These are phyloP conservation scores for Xestoiulus laeticollis DNA, from an alignment of 2,888 invertebrate species.

Conservation along the genomic window DNA sequence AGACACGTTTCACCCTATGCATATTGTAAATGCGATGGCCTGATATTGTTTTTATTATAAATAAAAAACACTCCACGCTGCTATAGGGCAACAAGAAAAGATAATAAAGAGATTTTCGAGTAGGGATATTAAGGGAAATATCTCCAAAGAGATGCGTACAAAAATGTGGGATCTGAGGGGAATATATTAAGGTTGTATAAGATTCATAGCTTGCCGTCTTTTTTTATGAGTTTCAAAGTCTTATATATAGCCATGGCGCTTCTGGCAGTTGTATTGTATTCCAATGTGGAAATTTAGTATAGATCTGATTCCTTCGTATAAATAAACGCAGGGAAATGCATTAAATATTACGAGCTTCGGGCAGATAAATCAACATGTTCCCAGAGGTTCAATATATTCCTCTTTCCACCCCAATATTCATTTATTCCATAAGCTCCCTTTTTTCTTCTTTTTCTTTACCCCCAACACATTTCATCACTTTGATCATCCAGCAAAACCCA, in stretches of 20 bases:
- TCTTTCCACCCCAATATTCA: constrained; percentile 33
- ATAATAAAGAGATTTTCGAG: too few species aligned
- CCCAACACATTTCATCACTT: neutral
- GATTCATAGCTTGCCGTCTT: constrained; percentile 4
- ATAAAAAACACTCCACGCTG: neutral
- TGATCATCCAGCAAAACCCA: neutral
- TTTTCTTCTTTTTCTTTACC: neutral
- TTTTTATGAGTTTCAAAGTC: constrained; percentile 32
- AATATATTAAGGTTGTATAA: neutral
- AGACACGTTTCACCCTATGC: neutral
- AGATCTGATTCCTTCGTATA: constrained; percentile 34
- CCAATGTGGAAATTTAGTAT: neutral
- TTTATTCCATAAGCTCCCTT: constrained; percentile 38
- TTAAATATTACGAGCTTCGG: constrained; percentile 35
- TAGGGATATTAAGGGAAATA: neutral
- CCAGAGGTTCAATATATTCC: constrained; percentile 13
- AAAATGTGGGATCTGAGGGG: neutral
- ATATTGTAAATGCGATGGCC: neutral
- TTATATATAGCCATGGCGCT: neutral
- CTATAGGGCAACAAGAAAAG: neutral
- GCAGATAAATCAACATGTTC: constrained; percentile 25
- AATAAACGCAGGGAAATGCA: constrained; percentile 33
- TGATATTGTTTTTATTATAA: neutral
- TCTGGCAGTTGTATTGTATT: neutral
- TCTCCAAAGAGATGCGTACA: neutral